Percentiles rank a stretch among this genome's conserved stretches.
These are phyloP conservation scores for Lycocorax pyrrhopterus DNA, from an alignment of 2,113 vertebrate genomes.

Conservation along the genomic window DNA sequence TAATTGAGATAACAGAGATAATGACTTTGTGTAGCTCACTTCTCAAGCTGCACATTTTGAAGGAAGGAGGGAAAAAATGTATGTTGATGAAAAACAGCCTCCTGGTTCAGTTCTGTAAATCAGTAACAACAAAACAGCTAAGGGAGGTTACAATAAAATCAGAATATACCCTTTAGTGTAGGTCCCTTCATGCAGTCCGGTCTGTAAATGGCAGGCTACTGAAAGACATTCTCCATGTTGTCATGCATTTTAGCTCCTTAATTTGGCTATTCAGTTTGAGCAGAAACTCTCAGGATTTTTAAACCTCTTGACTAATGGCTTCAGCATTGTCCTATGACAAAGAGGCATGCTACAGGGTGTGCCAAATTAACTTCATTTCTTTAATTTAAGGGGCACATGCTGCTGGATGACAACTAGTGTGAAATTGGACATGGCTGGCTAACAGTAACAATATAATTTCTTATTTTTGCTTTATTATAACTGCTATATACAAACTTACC, in stretches of 20 bases:
- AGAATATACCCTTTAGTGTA: neutral
- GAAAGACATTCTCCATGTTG: neutral
- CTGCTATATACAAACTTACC: conserved; percentile 15
- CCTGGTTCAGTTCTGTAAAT: neutral
- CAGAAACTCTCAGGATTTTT: neutral
- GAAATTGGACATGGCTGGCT: neutral
- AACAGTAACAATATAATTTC: neutral
- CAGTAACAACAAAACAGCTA: neutral
- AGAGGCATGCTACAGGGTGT: neutral
- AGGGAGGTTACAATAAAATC: neutral
- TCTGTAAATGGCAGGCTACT: neutral
- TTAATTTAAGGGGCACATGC: neutral
- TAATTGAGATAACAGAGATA: neutral
- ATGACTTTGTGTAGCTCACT: neutral
- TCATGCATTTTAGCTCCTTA: conserved; percentile 17
- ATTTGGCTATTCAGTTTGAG: conserved; percentile 1
- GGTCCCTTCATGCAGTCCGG: neutral
- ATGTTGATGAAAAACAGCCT: neutral
- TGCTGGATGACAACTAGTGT: neutral
- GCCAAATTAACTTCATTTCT: neutral
- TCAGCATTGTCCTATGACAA: neutral
- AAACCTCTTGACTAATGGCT: neutral
- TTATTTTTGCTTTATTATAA: conserved; percentile 13
- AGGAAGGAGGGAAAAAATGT: neutral
- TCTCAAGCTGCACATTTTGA: neutral